Evolutionary conservation across 2,888 invertebrate genomes (phyloP), one percentile per base, ranked within the genome.

Genomic region (Epistrophella euchroma): DNA sequence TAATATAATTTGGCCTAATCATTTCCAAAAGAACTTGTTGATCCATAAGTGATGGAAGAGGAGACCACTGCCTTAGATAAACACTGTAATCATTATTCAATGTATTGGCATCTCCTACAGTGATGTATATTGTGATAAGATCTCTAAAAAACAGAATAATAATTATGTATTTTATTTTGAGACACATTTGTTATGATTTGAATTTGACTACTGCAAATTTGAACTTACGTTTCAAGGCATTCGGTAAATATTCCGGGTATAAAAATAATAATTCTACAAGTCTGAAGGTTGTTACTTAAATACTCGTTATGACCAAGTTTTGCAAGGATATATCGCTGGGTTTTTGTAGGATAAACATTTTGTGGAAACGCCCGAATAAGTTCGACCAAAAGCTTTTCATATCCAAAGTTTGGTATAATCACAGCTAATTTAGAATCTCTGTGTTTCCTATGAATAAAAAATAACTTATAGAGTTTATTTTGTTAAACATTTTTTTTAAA

Each of bases 21-120:
- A 66, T 71, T n/a, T 86, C 86, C 22, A 81, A 62, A 2, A 86
- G 56, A 10, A 73, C 37, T 22, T 70, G 68, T 3, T 74, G 22
- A 47, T 82, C 82, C 77, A 74, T 82, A 17, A 77, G 52, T n/a
- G 82, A 78, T 9, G 77, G 77, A 4, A 74, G 43, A 10, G 86
- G 86, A 3, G 77, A 86, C 86, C 86, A 86, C n/a, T 86, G 77
- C 1, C 70, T 52, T 13, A 64, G 2, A 37, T 78, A 74, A 50
- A 66, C 77, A 40, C 74, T 62, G 11, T 56, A 78, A 2, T 50
- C 77, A 47, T 43, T 66, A 35, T 56, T 15, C 11, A n/a, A 37
- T 15, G 37, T 28, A 2, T 74, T 10, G 0, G 52, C 11, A 25
- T 71, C 66, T 0, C 74, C 77, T 9, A 70, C 74, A 11, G 70